Conservation (phyloP, 2,113 vertebrate species). For the Daphoenositta chrysoptera region DNA sequence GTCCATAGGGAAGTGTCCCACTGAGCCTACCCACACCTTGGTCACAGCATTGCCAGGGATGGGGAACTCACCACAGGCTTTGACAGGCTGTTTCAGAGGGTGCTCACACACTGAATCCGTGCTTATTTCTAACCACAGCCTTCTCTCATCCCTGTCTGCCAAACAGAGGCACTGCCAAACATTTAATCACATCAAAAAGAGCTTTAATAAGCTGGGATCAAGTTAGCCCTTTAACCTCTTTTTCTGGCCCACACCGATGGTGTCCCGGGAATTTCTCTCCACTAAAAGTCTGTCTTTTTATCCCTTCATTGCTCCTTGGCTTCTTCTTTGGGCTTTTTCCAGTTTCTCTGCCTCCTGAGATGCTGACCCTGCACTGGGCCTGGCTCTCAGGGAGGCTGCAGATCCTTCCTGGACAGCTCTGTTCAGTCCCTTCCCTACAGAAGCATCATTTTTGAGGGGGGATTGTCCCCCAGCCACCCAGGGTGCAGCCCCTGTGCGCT, state of each 20-base stretch:
- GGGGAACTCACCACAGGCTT: background rate
- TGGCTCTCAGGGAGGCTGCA: background rate
- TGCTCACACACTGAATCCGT: background rate
- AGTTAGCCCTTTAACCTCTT: slow-evolving; percentile 21
- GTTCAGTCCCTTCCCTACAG: background rate
- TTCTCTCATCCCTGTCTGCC: background rate
- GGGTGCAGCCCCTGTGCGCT: rapidly evolving
- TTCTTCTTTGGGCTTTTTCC: background rate
- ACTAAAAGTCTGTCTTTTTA: background rate
- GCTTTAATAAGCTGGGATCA: slow-evolving; percentile 12
- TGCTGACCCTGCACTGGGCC: rapidly evolving
- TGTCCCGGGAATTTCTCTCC: background rate
- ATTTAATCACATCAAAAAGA: slow-evolving; percentile 37
- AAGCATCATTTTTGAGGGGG: background rate
- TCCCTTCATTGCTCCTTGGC: rapidly evolving
- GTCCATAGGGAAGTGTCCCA: rapidly evolving
- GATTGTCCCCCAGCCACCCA: background rate
- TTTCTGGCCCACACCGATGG: rapidly evolving
- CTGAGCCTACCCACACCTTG: background rate
- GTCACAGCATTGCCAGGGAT: background rate
- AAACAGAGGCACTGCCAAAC: slow-evolving; percentile 6
- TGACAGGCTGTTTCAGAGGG: background rate
- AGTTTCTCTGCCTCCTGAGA: background rate
- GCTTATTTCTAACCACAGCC: background rate
- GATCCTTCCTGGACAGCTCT: background rate